Evolutionary conservation across 1,140 invertebrate species (phyloP), one percentile per base, ranked within the genome.

Genomic region (Camponotus pennsylvanicus): DNA sequence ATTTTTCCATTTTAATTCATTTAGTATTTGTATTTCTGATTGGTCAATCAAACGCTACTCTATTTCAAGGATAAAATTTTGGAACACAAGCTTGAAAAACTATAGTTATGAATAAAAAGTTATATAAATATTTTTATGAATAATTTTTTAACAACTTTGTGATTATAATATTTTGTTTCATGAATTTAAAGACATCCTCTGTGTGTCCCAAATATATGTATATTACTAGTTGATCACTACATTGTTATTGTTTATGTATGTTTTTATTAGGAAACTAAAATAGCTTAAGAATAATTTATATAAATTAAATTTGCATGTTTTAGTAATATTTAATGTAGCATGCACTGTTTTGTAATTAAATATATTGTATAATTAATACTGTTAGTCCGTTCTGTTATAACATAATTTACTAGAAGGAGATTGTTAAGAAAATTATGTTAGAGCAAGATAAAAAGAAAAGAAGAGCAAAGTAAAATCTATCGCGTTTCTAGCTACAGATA

Each of bases 401-500:
- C 9, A 69, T 67, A 57, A 71, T 57, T 34, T 71, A n/a, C n/a
- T 59, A 82, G 27, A 61, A 73, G 64, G 67, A 85, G 32, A 59
- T 42, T 75, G 18, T 59, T 52, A 55, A 34, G 40, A 82, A 55
- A 73, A 61, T 73, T 49, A 15, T 49, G n/a, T 75, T 49, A 18
- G 37, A 83, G n/a, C 69, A 83, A 83, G 55, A 63, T 9, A 13
- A 18, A 45, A 45, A 4, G 59, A 77, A 66, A 6, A n/a, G 71
- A 66, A 85, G 76, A 86, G 3, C 69, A 77, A 79, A 87, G 80
- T 71, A 85, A 80, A 49, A 69, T 75, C 27, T 86, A 75, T 80
- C 55, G 27, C 55, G 61, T 88, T 88, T 70, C 37, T 90, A 49
- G 76, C 70, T 71, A 85, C 84, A 71, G 45, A 57, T 73, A 71